Percentiles rank a stretch among this genome's conserved stretches.
phyloP scores from a whole-genome alignment of 2,888 invertebrate genomes.

The Patella ulyssiponensis region DNA sequence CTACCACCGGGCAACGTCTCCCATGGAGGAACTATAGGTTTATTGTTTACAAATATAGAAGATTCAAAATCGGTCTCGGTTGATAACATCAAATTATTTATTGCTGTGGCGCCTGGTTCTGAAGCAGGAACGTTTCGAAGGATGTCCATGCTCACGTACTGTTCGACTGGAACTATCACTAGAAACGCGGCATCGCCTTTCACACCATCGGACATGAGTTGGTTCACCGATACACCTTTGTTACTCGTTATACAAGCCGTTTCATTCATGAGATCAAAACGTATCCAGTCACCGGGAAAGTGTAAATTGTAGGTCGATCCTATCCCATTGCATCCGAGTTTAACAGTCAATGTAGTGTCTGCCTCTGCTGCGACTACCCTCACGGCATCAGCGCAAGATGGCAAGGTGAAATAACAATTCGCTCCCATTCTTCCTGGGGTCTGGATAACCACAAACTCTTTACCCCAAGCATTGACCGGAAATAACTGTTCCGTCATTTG shows the following conservation, averaged over 20 bases:
- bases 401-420: too few relatives aligned
- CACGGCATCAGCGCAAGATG: slow-evolving; percentile 11
- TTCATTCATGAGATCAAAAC: neutral
- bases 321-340: neutral
- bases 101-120: too few relatives aligned
- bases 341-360: neutral
- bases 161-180: slow-evolving; percentile 5
- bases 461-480: slow-evolving; percentile 43
- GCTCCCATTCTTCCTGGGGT: neutral
- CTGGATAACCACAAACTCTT: slow-evolving; percentile 26
- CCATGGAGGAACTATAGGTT: too few relatives aligned
- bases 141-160: neutral
- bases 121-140: too few relatives aligned
- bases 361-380: slow-evolving; percentile 20
- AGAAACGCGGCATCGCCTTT: slow-evolving; percentile 4
- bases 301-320: slow-evolving; percentile 6
- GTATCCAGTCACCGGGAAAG: slow-evolving; percentile 1
- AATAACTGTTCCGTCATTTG: slow-evolving; percentile 43
- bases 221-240: slow-evolving; percentile 14
- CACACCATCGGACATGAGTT: slow-evolving; percentile 1
- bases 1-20: too few relatives aligned
- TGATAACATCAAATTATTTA: too few relatives aligned
- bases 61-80: too few relatives aligned
- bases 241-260: slow-evolving; percentile 6
- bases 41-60: too few relatives aligned